Evolutionary conservation across 2,888 invertebrate genomes (phyloP), one percentile per base, ranked within the genome.

Genomic region (Thera obeliscata): DNA sequence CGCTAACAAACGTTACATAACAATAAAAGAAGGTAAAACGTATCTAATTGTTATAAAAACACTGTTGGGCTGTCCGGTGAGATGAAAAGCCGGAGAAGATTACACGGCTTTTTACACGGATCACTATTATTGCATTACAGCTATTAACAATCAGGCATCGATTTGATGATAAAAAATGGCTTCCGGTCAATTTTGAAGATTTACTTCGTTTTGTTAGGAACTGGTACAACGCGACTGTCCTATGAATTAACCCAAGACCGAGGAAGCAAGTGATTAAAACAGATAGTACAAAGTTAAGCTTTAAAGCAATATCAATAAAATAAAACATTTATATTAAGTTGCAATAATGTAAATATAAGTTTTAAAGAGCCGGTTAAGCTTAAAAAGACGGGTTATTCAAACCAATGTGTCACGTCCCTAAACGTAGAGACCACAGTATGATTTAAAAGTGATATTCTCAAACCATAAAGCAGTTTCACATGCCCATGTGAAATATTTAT

Each of bases 21-120:
- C 86, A 87, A 90, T 89, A 88, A 88, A 88, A 84, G 83, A 82
- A 82, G 86, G 88, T 90, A 91, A 91, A 90, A 90, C 85, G 83
- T 83, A 83, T 87, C 93, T 93, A 93, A 93, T 91, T 92, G 91
- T 88, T 91, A 92, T 91, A 90, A 93, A 93, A 93, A 91, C 91
- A 90, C 83, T 83, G 83, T 76, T 76, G 65, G 4, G 62, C 36
- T 52, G 65, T 2, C 43, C n/a, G 2, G 9, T 46, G 43, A 9
- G 9, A 0, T 2, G 41, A 41, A 60, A 54, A 43, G 58, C 55
- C 66, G 66, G 58, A 57, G 6, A 43, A 50, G 3, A 9, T 52
- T 52, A 52, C 1, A 52, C 52, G 52, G 52, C 52, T 52, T 33
- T 52, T 50, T 50, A 22, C 22, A 22, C 22, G 22, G 22, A 22